Evolutionary conservation across 2,888 invertebrate genomes (phyloP), one percentile per base, ranked within the genome.

Genomic region (Dendrolimus houi): DNA sequence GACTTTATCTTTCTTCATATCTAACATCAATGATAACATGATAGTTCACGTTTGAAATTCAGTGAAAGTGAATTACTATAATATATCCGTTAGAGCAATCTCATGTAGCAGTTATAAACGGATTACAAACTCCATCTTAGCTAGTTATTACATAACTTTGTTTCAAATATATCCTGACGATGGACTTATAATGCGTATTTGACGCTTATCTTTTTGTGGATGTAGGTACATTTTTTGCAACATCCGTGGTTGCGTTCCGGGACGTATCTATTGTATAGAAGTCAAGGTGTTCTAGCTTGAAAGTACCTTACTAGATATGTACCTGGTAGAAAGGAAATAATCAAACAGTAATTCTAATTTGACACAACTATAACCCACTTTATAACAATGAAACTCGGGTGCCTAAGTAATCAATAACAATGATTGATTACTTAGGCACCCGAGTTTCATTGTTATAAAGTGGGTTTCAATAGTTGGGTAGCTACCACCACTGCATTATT

Each of bases 121-220:
- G 12, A 47, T 47, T 47, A 3, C 42, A 53, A 56, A 29, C 52
- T 56, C 10, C 40, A 52, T 41, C n/a, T 52, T 83, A 83, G 80
- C 75, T 81, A 79, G 80, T 81, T 80, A 76, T 85, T 82, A 74
- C 75, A 71, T 64, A 85, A 83, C 64, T 59, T 71, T 65, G 73
- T 71, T 71, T 70, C 70, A 77, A 84, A 83, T 75, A 68, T 70
- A 73, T 77, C 74, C 59, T 64, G 68, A 62, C 75, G 72, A 74
- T 75, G 71, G 75, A 67, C 75, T 74, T 68, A 69, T 59, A 69
- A 73, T 72, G 12, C 47, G 3, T 47, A 12, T 47, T 47, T 61
- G 74, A 70, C 64, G 74, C 72, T 74, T 77, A 64, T 63, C 57
- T 61, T 64, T 83, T 83, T 47, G 9, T 10, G 47, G 9, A 47